phyloP scores from a whole-genome alignment of 2,888 invertebrate species.

The Galeopsomyia nigrocyanea region DNA sequence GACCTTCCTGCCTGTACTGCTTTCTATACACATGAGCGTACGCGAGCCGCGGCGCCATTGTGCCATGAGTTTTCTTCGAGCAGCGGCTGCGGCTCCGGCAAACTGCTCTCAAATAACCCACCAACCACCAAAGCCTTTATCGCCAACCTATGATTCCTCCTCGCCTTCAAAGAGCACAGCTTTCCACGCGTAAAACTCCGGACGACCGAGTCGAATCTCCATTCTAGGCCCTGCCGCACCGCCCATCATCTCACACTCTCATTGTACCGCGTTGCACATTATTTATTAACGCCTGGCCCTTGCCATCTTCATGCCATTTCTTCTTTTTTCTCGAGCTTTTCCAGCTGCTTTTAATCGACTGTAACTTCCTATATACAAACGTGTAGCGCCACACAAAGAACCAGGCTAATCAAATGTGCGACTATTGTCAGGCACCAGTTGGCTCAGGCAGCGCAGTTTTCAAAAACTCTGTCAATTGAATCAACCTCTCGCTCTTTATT shows the following conservation, averaged over 20 bases:
- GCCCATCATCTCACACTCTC: not conserved
- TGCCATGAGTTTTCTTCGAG: constrained; percentile 33
- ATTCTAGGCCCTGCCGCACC: constrained; percentile 2
- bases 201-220: constrained; percentile 31
- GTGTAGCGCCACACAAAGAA: too few relatives aligned
- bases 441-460: too few relatives aligned
- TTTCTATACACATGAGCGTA: not conserved
- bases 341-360: too few relatives aligned
- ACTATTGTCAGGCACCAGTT: too few relatives aligned
- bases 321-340: too few relatives aligned
- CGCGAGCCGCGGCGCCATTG: not conserved
- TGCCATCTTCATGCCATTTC: too few relatives aligned
- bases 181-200: constrained; percentile 1
- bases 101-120: constrained; percentile 5
- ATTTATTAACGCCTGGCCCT: too few relatives aligned
- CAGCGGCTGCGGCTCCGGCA: constrained; percentile 8
- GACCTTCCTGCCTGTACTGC: constrained; percentile 10
- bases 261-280: too few relatives aligned
- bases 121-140: constrained; percentile 16
- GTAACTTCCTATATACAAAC: too few relatives aligned
- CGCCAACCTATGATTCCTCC: constrained; percentile 31
- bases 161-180: constrained; percentile 21
- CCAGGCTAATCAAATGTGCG: too few relatives aligned
- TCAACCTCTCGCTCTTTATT: too few relatives aligned
- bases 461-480: too few relatives aligned